Base-by-base conservation (phyloP, 2,113 vertebrate genomes). In the Tachuris rubrigastra region DNA sequence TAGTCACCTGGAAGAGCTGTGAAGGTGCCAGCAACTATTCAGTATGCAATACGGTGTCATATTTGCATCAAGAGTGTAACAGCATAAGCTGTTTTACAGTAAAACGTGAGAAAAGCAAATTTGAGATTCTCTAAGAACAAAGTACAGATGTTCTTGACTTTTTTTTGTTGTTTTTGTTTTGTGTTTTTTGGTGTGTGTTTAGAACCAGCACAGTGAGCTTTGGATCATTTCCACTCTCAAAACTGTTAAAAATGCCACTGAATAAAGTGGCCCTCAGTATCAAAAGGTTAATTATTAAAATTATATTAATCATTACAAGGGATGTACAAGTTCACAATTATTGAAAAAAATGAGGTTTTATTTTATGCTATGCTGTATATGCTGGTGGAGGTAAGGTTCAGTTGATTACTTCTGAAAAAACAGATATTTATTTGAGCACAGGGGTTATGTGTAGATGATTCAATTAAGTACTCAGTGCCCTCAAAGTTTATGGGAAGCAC, bases 401-500 rank as follows among this genome's bases (percentile, higher is more conserved):
- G 35, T 13, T 55, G 75, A 89, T 85, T 83, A 76, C 59, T 58
- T 80, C 49, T 83, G 52, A 44, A 85, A 91, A 74, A 53, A 60
- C 41, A 85, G 37, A 21, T 30, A 81, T 72, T 79, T 90, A 92
- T 83, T 84, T 95, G 75, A 88, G 46, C 55, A 35, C 42, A 77
- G 77, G 44, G 53, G 42, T 91, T 83, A 80, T 53, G 27, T 79
- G 63, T 72, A 63, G 63, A 46, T 94, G 83, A 92, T 77, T 90
- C 86, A 92, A 84, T 90, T 88, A 92, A 81, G 47, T 46, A 42
- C 37, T 69, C 59, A 35, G 83, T 31, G 37, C 59, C 88, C 83
- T 90, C 76, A 71, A 33, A 83, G 85, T 76, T 85, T 80, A 90
- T 80, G 56, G 50, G 46, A 83, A 88, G 67, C 37, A 76, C 78